Conservation (phyloP, 2,113 vertebrate genomes). For the Heterotis niloticus region DNA sequence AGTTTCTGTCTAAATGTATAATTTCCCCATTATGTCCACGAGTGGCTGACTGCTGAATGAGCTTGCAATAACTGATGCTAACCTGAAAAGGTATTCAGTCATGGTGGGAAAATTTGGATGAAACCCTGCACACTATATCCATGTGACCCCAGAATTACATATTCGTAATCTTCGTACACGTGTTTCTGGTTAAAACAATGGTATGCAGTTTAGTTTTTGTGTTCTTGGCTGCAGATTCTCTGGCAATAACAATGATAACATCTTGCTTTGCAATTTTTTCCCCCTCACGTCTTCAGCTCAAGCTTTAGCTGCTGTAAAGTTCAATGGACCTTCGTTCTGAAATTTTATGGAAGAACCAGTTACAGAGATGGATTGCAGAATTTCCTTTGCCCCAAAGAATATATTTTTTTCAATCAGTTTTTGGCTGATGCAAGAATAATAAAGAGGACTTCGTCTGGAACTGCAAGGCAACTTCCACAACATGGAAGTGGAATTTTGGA, state of each 20-base stretch:
- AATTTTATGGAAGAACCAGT: slow-evolving; percentile 29
- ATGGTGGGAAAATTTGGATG: too few species aligned
- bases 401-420: slow-evolving; percentile 38
- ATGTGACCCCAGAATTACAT: too few species aligned
- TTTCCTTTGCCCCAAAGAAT: slow-evolving; percentile 32
- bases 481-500: neutral
- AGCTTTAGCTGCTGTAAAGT: slow-evolving; percentile 74
- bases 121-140: too few species aligned
- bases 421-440: slow-evolving; percentile 22
- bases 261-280: neutral
- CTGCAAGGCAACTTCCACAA: neutral
- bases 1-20: too few species aligned
- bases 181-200: too few species aligned
- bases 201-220: too few species aligned
- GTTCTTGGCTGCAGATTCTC: too few species aligned
- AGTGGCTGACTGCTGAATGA: too few species aligned
- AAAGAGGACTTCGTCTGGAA: slow-evolving; percentile 35
- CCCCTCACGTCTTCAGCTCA: slow-evolving; percentile 66
- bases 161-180: too few species aligned
- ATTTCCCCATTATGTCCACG: too few species aligned
- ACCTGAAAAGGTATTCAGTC: too few species aligned
- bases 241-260: neutral
- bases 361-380: slow-evolving; percentile 26
- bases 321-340: slow-evolving; percentile 80
- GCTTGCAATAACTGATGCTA: too few species aligned